Evolutionary conservation across 2,888 invertebrate genomes (phyloP).

Genomic region (Calliscelio sp.): DNA sequence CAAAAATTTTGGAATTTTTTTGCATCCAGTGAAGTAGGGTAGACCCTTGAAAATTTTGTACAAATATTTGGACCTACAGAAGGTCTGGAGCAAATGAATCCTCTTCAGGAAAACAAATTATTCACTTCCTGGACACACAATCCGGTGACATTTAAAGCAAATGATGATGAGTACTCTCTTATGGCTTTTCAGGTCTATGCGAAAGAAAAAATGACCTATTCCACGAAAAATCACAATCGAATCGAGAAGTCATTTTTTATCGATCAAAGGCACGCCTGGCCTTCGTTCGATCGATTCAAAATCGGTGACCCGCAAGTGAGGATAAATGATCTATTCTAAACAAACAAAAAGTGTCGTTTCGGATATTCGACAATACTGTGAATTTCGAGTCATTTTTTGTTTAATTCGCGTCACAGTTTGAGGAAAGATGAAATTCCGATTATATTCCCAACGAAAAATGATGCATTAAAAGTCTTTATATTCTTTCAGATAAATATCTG

Average conservation of each 20-base stretch:
- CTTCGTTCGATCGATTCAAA: constrained; percentile 32
- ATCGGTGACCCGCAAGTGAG: constrained; percentile 11
- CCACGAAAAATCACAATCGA: constrained; percentile 48
- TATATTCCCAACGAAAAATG: too few species aligned
- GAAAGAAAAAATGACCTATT: constrained; percentile 19
- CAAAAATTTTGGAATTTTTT: too few species aligned
- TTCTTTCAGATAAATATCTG: too few species aligned
- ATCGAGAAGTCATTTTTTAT: constrained; percentile 48
- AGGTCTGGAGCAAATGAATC: background rate
- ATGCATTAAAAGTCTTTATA: too few species aligned
- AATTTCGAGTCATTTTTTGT: background rate
- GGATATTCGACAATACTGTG: background rate
- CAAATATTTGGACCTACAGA: background rate
- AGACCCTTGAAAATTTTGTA: too few species aligned
- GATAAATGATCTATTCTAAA: constrained; percentile 43
- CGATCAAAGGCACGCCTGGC: background rate
- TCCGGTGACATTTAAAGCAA: constrained; percentile 34
- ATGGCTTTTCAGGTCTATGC: background rate
- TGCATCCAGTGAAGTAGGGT: too few species aligned
- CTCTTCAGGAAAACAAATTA: constrained; percentile 39
- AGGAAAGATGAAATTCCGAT: too few species aligned
- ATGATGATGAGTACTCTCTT: constrained; percentile 35
- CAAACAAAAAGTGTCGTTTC: constrained; percentile 32
- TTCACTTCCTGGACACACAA: constrained; percentile 38
- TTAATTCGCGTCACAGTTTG: constrained; percentile 23